Evolutionary conservation across 2,888 invertebrate species (phyloP), one percentile per base, ranked within the genome.

Genomic region (Meta bourneti): DNA sequence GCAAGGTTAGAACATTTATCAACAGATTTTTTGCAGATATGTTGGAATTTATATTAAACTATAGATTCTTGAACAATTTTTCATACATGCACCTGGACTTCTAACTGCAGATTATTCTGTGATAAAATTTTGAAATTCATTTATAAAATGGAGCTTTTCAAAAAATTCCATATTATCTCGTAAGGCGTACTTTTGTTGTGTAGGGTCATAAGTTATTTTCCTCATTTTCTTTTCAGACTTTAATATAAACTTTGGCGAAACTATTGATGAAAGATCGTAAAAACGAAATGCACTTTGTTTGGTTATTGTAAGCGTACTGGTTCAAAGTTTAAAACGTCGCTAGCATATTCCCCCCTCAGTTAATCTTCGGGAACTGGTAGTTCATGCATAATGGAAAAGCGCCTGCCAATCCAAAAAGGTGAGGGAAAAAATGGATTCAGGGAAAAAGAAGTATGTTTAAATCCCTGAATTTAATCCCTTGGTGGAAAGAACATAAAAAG

Each of bases 351-450:
- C 61, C 16, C 20, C 34, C 75, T 8, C 48, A 34, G 75, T 75
- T 75, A 48, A 75, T 75, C 48, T 75, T 75, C 16, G 48, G 34
- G 75, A 16, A 48, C 75, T 75, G 75, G 20, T 34, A 75, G 75
- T 75, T 75, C 75, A 75, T 75, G 75, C 34, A 75, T 75, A 75
- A 75, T 75, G 75, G 75, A 75, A 75, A 48, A 48, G 75, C 34
- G 7, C 72, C 75, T 75, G 75, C 75, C 75, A 75, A 75, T 34
- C 75, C 75, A 20, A 75, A 75, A 48, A 75, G 61, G 13, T 75
- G 75, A 75, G 48, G 13, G 75, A 48, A 75, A 75, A 34, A 16
- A 34, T 13, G 7, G 13, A 48, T 6, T 13, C 8, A 13, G 48
- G 13, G 16, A 75, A 75, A 75, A 75, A 75, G 13, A 16, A 48